phyloP scores from a whole-genome alignment of 1,140 invertebrate species.

The Zaprionus vittiger region DNA sequence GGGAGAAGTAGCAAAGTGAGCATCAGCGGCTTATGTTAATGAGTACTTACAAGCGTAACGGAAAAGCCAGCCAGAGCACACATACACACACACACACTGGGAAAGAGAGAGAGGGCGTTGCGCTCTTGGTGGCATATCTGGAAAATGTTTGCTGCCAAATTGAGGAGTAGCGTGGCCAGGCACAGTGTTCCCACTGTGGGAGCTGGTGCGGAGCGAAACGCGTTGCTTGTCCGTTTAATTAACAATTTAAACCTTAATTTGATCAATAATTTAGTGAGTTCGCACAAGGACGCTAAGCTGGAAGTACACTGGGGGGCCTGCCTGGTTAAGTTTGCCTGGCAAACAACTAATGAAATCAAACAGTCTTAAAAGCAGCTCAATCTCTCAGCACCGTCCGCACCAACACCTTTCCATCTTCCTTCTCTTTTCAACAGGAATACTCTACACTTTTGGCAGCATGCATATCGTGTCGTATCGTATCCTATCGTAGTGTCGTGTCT shows the following conservation, averaged over 20 bases:
- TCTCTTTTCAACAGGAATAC: conserved; percentile 9
- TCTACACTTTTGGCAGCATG: conserved; percentile 11
- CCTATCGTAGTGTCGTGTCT: background rate
- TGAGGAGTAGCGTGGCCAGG: background rate
- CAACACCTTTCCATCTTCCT: background rate
- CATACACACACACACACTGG: conserved; percentile 17
- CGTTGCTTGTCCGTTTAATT: conserved; percentile 65
- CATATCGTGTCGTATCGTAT: conserved; percentile 8
- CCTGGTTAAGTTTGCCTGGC: conserved; percentile 16
- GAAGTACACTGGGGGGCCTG: background rate
- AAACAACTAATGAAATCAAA: conserved; percentile 30
- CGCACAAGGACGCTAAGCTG: conserved; percentile 8
- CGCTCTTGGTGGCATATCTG: background rate
- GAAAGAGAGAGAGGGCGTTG: background rate
- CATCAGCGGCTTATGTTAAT: conserved; percentile 77
- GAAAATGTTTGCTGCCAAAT: conserved; percentile 10
- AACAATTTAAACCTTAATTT: conserved; percentile 75
- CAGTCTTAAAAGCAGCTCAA: conserved; percentile 7
- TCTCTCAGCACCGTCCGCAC: background rate
- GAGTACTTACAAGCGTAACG: conserved; percentile 78
- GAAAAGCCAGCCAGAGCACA: conserved; percentile 27
- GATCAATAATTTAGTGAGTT: conserved; percentile 64
- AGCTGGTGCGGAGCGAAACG: background rate
- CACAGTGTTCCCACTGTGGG: too few relatives aligned
- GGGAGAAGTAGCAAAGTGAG: background rate